Evolutionary conservation across 2,888 invertebrate species (phyloP).

Genomic region (Agonopterix heracliana): DNA sequence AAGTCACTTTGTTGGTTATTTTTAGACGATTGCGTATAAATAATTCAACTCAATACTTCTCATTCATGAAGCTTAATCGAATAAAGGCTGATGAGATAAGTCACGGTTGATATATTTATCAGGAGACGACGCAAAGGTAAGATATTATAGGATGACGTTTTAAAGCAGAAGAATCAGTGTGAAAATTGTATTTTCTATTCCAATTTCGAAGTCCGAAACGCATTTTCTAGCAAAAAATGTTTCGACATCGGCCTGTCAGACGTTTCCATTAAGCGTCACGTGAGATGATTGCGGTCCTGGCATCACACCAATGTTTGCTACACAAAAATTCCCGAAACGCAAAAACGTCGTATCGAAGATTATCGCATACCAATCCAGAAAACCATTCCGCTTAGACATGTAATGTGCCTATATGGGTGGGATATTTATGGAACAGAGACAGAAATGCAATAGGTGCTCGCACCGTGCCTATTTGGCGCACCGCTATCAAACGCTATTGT

Average conservation of each 20-base stretch:
- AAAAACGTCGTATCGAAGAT: conserved; percentile 12
- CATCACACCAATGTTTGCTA: conserved; percentile 32
- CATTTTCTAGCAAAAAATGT: conserved; percentile 2
- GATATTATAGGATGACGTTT: too few relatives aligned
- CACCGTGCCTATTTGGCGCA: conserved; percentile 31
- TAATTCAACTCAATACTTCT: not conserved
- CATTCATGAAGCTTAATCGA: not conserved
- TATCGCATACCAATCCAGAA: not conserved
- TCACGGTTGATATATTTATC: not conserved
- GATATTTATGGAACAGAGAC: not conserved
- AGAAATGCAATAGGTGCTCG: conserved; percentile 21
- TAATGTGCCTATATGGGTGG: not conserved
- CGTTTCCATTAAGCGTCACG: conserved; percentile 29
- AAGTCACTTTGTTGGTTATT: too few relatives aligned
- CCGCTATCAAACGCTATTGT: conserved; percentile 34
- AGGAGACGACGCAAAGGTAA: too few relatives aligned
- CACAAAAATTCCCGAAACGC: conserved; percentile 9
- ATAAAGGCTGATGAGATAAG: not conserved
- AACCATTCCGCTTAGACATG: too few relatives aligned
- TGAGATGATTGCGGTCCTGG: conserved; percentile 28
- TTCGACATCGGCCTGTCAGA: conserved; percentile 22
- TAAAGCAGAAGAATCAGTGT: too few relatives aligned
- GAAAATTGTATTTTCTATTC: too few relatives aligned
- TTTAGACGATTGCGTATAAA: too few relatives aligned
- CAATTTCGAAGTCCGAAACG: not conserved